Percentiles rank a stretch among this genome's conserved stretches.
Evolutionary conservation across 1,140 invertebrate species (phyloP).

Genomic region (Drosophila bifasciata): DNA sequence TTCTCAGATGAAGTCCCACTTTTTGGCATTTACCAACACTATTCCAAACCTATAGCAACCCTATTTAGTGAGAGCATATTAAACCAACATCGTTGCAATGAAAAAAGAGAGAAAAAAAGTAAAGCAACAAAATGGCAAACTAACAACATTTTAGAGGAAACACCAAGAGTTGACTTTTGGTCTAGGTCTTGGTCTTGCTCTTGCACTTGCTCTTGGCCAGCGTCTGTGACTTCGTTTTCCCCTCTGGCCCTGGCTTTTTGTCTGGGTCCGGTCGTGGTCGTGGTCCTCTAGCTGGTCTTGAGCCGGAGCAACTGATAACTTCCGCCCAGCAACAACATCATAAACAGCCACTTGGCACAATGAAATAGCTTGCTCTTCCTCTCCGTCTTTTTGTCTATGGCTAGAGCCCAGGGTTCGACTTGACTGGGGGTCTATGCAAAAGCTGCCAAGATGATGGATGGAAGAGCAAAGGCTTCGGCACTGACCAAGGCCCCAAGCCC

Average conservation of each 20-base stretch:
- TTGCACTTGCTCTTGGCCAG: conserved; percentile 9
- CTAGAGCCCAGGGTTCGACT: not conserved
- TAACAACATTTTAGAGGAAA: conserved; percentile 67
- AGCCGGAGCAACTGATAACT: conserved; percentile 70
- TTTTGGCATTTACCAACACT: not conserved
- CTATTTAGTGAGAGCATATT: not conserved
- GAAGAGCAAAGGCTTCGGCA: conserved; percentile 38
- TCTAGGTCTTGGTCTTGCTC: conserved; percentile 13
- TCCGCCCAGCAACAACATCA: conserved; percentile 64
- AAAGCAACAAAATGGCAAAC: conserved; percentile 52
- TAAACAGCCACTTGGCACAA: conserved; percentile 75
- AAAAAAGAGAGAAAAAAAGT: conserved; percentile 35
- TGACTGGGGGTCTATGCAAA: conserved; percentile 44
- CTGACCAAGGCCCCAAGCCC: conserved; percentile 21
- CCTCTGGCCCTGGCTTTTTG: conserved; percentile 7
- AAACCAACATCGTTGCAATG: conserved; percentile 16
- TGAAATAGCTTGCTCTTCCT: conserved; percentile 40
- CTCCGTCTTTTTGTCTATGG: conserved; percentile 9
- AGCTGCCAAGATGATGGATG: conserved; percentile 57
- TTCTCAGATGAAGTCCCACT: not conserved
- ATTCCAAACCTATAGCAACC: too few relatives aligned
- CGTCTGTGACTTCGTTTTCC: too few relatives aligned
- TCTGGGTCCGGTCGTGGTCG: conserved; percentile 6
- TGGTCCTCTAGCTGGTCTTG: conserved; percentile 1
- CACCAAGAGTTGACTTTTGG: conserved; percentile 52